These are phyloP conservation scores for Phenacoccus solenopsis DNA, from an alignment of 1,140 invertebrate genomes.

Conservation along the genomic window DNA sequence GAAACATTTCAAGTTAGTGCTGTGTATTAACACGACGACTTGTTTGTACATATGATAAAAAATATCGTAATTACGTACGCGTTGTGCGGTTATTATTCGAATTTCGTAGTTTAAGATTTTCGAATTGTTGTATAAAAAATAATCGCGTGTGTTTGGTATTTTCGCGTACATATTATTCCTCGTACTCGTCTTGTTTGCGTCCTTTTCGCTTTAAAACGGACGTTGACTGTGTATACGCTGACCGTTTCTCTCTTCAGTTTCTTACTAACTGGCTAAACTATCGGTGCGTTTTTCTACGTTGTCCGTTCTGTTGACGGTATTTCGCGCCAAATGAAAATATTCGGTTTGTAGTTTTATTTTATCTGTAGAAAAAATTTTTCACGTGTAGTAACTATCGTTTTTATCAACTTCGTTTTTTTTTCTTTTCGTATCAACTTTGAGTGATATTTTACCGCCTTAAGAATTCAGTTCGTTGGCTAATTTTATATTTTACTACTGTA, in stretches of 20 bases:
- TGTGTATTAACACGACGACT: constrained; percentile 16
- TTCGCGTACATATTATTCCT: background rate
- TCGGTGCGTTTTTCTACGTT: background rate
- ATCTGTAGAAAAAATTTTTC: too few species aligned
- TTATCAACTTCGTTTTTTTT: too few species aligned
- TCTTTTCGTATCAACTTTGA: too few species aligned
- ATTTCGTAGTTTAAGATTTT: too few species aligned
- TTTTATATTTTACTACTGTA: too few species aligned
- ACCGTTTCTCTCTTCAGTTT: background rate
- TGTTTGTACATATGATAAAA: background rate
- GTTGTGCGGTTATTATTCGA: too few species aligned
- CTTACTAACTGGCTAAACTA: background rate
- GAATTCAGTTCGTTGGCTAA: too few species aligned
- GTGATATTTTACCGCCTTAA: too few species aligned
- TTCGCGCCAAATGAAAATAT: background rate
- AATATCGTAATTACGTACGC: background rate
- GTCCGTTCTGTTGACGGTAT: background rate
- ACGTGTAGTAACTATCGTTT: too few species aligned
- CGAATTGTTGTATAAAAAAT: background rate
- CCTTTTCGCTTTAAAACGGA: background rate
- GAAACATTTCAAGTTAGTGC: constrained; percentile 8
- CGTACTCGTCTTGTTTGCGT: background rate
- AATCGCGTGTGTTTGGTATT: background rate
- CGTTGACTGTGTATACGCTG: background rate
- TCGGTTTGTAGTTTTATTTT: background rate